Percentiles rank a stretch among this genome's conserved stretches.
Conservation (phyloP, 2,113 vertebrate genomes). For the Strigops habroptila region DNA sequence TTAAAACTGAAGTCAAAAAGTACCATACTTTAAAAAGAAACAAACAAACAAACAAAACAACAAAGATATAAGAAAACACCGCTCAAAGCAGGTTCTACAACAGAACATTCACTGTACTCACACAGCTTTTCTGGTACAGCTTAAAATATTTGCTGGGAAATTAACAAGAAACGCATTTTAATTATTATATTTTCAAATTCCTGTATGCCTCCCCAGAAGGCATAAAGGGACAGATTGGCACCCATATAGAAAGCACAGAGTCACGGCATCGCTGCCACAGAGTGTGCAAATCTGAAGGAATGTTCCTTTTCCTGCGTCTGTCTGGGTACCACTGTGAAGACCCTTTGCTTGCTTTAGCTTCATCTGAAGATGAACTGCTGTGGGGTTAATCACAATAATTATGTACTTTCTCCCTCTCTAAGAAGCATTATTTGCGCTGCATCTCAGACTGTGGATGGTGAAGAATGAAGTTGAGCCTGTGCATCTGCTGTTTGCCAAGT, state of each 20-base stretch:
- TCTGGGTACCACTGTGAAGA: not conserved
- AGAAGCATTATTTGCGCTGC: constrained; percentile 5
- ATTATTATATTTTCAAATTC: not conserved
- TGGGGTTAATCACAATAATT: not conserved
- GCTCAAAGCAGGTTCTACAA: not conserved
- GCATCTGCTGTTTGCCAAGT: constrained; percentile 7
- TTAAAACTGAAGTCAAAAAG: not conserved
- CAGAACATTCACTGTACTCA: not conserved
- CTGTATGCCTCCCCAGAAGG: not conserved
- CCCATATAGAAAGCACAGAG: not conserved
- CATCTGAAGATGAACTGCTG: not conserved
- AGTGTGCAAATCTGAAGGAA: not conserved
- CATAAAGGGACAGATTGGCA: not conserved
- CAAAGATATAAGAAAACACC: not conserved
- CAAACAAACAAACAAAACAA: not conserved
- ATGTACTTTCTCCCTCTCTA: not conserved
- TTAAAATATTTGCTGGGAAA: not conserved
- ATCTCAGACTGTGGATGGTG: not conserved
- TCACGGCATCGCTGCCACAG: not conserved
- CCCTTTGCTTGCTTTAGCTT: not conserved
- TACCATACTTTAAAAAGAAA: not conserved
- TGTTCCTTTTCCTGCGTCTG: not conserved
- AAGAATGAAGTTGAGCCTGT: not conserved
- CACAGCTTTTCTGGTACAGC: not conserved
- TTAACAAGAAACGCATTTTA: not conserved